Evolutionary conservation across 2,113 vertebrate genomes (phyloP).

Genomic region (Cephalopholis sonnerati): DNA sequence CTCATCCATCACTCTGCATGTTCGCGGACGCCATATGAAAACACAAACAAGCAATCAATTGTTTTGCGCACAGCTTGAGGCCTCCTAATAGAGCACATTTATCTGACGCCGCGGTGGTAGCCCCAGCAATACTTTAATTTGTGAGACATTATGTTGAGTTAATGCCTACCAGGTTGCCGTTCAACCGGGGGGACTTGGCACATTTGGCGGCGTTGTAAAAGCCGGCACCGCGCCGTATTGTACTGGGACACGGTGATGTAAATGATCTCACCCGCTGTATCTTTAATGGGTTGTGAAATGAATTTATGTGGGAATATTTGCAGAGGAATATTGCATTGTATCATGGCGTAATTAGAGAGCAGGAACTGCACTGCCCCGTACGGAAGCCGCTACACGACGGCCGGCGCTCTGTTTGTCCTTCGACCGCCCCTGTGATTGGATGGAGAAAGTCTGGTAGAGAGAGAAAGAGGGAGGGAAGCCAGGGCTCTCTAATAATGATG

Average conservation of each 20-base stretch:
- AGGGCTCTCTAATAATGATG: slow-evolving; percentile 83
- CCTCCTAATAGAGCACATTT: slow-evolving; percentile 81
- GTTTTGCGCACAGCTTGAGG: slow-evolving; percentile 77
- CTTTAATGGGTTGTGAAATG: slow-evolving; percentile 75
- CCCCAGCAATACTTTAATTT: slow-evolving; percentile 82
- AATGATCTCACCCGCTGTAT: slow-evolving; percentile 78
- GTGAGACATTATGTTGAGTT: slow-evolving; percentile 84
- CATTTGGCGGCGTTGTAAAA: slow-evolving; percentile 58
- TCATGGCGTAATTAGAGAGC: slow-evolving; percentile 75
- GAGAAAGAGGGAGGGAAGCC: slow-evolving; percentile 43
- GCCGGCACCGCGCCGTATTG: slow-evolving; percentile 47
- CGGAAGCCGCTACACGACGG: slow-evolving; percentile 24
- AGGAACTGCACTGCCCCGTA: slow-evolving; percentile 22
- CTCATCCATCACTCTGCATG: slow-evolving; percentile 79
- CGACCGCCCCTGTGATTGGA: slow-evolving; percentile 69
- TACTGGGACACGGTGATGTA: slow-evolving; percentile 70
- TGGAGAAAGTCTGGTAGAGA: slow-evolving; percentile 30
- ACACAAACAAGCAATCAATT: slow-evolving; percentile 85
- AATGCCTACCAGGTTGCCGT: slow-evolving; percentile 80
- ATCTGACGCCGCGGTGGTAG: slow-evolving; percentile 78
- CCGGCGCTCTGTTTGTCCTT: slow-evolving; percentile 53
- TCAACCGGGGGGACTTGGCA: slow-evolving; percentile 74
- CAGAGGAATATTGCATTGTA: slow-evolving; percentile 74
- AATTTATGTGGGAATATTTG: slow-evolving; percentile 81
- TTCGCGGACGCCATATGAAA: slow-evolving; percentile 72